phyloP scores from a whole-genome alignment of 2,113 vertebrate species.

The Coregonus clupeaformis region DNA sequence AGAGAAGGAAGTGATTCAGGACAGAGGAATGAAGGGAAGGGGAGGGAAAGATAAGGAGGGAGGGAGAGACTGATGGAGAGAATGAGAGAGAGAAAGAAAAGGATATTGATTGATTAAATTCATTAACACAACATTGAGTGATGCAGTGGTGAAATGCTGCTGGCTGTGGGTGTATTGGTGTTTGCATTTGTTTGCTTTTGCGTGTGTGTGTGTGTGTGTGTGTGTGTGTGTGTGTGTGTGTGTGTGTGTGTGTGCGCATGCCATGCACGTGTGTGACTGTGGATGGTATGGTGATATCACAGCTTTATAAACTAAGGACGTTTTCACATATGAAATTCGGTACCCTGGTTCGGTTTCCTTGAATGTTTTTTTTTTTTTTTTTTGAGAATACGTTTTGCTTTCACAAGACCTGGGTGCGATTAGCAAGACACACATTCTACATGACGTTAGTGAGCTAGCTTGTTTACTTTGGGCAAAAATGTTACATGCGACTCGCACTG shows the following conservation, averaged over 20 bases:
- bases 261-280: too few relatives aligned
- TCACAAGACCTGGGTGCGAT: too few relatives aligned
- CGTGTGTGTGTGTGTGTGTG: background rate
- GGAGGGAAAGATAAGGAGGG: slow-evolving; percentile 12
- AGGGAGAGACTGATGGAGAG: background rate
- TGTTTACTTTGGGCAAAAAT: too few relatives aligned
- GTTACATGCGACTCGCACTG: too few relatives aligned
- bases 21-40: background rate
- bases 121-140: slow-evolving; percentile 46
- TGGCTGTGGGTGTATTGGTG: slow-evolving; percentile 23
- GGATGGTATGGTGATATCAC: background rate
- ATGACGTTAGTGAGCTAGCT: too few relatives aligned
- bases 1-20: too few relatives aligned
- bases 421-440: too few relatives aligned
- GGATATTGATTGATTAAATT: slow-evolving; percentile 48
- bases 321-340: too few relatives aligned
- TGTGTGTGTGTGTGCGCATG: background rate
- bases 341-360: too few relatives aligned
- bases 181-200: background rate
- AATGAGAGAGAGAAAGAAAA: background rate
- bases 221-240: background rate
- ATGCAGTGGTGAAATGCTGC: slow-evolving; percentile 14
- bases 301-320: too few relatives aligned
- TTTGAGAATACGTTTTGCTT: too few relatives aligned
- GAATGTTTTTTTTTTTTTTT: too few relatives aligned